Base-by-base conservation (phyloP, 2,797 vertebrate species). In the Pseudochaenichthys georgianus region DNA sequence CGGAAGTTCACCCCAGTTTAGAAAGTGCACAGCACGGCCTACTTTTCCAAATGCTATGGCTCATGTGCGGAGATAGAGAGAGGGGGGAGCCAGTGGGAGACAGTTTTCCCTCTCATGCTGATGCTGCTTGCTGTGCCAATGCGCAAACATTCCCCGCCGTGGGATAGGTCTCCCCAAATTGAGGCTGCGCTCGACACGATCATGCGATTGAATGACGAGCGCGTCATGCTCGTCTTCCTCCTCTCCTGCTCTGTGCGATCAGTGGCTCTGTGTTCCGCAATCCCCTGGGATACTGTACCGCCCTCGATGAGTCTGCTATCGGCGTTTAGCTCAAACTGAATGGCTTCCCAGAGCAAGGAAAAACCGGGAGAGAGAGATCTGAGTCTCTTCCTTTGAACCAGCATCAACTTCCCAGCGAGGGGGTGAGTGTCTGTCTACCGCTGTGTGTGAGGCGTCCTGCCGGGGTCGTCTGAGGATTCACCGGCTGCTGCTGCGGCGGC, bases 321-420 rank as follows among this genome's bases (percentile, higher is more conserved):
- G 90, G 93, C 90, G 86, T 28, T 76, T 50, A 90, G 85, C 93
- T 93, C 90, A 91, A 95, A 95, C 95, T 97, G 96, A 97, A 97
- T 97, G 96, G 96, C 95, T 90, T 94, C 94, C 93, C 63, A 93
- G 95, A 94, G 94, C 92, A 58, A 88, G 89, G 90, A 80, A 72
- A 88, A 86, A 80, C 88, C 82, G 85, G 84, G 88, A 87, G 90
- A 90, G 68, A 81, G 85, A 77, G 85, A 68, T 74, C 84, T 41
- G 84, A 73, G 87, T 90, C 92, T 86, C 85, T 88, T 90, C 84
- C 84, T 89, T 82, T 92, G 84, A 93, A 82, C 75, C 85, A 71
- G 86, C 89, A 90, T 88, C 94, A 83, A 92, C 94, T 94, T 91
- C 84, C 89, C 89, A 78, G 91, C 82, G 73, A 72, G 84, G 93